Conservation (phyloP, 1,140 invertebrate genomes). For the Zophobas atratus region DNA sequence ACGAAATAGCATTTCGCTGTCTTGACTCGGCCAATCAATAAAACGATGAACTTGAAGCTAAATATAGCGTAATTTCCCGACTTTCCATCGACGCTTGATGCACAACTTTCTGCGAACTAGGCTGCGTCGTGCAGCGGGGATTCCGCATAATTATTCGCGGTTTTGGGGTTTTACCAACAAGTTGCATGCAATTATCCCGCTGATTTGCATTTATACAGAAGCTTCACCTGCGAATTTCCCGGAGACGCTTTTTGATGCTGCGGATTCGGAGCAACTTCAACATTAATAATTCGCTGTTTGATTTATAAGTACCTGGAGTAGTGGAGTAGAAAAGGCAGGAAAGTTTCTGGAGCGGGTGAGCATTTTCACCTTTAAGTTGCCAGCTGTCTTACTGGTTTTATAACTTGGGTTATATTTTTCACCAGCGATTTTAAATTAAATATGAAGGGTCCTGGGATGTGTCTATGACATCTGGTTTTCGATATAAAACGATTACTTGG, state of each 20-base stretch:
- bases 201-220: constrained; percentile 35
- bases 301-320: no score
- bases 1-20: constrained; percentile 10
- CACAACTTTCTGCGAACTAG: neutral
- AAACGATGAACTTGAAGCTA: neutral
- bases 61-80: neutral
- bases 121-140: neutral
- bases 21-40: constrained; percentile 11
- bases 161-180: constrained; percentile 16
- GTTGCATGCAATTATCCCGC: constrained; percentile 29
- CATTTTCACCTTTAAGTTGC: no score
- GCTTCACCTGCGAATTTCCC: constrained; percentile 24
- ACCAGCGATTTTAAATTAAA: no score
- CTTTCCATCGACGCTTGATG: neutral
- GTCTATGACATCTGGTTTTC: no score
- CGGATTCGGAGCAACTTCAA: neutral
- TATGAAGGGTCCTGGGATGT: no score
- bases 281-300: constrained; percentile 2
- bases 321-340: no score
- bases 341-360: no score
- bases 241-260: neutral
- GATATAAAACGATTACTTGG: no score
- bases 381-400: no score
- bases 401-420: no score
- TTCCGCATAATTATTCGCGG: constrained; percentile 25